Percentiles rank a stretch among this genome's conserved stretches.
These are phyloP conservation scores for Umimayanthus chanpuru DNA, from an alignment of 92 coral and sea anemone species.

Conservation along the genomic window DNA sequence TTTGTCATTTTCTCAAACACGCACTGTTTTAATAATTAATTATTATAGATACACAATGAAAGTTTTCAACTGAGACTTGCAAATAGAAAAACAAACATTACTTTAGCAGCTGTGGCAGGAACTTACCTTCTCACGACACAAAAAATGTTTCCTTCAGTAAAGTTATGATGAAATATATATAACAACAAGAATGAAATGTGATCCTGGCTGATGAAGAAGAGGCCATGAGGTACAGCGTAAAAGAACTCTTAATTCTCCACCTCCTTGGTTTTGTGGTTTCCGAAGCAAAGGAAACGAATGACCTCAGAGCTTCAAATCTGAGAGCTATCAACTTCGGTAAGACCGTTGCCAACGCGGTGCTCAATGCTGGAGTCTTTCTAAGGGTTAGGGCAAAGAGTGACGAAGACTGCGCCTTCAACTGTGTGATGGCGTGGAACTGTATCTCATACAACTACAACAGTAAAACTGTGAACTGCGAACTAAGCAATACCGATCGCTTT, in stretches of 20 bases:
- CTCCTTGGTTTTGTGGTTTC: background rate
- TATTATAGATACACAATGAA: too few relatives aligned
- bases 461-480: background rate
- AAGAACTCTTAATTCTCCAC: background rate
- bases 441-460: background rate
- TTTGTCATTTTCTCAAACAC: too few relatives aligned
- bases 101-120: too few relatives aligned
- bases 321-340: constrained; percentile 31
- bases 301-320: background rate
- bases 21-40: too few relatives aligned
- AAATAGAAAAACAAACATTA: too few relatives aligned
- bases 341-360: background rate
- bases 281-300: background rate
- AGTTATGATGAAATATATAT: background rate
- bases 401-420: background rate
- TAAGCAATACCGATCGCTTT: constrained; percentile 6
- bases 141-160: too few relatives aligned
- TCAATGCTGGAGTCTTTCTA: constrained; percentile 23
- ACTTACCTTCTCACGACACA: too few relatives aligned
- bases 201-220: too few relatives aligned
- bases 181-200: too few relatives aligned
- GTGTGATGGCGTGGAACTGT: constrained; percentile 20
- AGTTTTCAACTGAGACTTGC: too few relatives aligned
- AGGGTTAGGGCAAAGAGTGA: background rate
- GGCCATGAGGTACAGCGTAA: background rate